Evolutionary conservation across 2,888 invertebrate species (phyloP).

Genomic region (Euproctis similis): DNA sequence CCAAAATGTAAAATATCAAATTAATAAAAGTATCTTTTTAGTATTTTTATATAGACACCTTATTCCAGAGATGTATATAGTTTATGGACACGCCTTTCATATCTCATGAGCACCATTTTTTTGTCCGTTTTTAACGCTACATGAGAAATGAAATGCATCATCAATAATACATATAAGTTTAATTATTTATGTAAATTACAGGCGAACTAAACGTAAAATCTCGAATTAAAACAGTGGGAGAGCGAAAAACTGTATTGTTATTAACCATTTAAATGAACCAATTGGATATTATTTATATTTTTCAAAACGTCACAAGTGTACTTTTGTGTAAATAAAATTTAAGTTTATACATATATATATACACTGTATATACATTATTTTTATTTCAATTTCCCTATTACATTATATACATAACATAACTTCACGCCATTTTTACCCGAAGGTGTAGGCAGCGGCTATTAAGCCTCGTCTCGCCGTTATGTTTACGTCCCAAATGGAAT

Average conservation of each 20-base stretch:
- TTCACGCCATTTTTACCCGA: no score
- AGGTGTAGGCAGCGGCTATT: no score
- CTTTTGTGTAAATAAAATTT: conserved; percentile 73
- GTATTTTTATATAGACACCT: no score
- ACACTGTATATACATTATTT: conserved; percentile 58
- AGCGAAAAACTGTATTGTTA: conserved; percentile 15
- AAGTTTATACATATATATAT: conserved; percentile 73
- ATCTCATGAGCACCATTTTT: conserved; percentile 15
- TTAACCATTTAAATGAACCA: no score
- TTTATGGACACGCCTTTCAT: conserved; percentile 24
- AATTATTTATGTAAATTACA: conserved; percentile 23
- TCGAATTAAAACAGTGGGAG: no score
- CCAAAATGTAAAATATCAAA: conserved; percentile 53
- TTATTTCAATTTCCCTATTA: background rate
- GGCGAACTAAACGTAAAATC: conserved; percentile 20
- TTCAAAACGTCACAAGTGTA: conserved; percentile 68
- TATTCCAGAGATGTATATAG: conserved; percentile 27
- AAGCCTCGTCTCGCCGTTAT: no score
- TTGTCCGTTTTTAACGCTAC: conserved; percentile 6
- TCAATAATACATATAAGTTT: conserved; percentile 15
- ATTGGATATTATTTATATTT: conserved; percentile 38
- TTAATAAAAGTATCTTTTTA: no score
- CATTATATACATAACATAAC: no score
- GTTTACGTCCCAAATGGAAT: no score
- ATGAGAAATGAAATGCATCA: conserved; percentile 19